Base-by-base conservation (phyloP, 2,113 vertebrate species). In the Cnemophilus loriae region DNA sequence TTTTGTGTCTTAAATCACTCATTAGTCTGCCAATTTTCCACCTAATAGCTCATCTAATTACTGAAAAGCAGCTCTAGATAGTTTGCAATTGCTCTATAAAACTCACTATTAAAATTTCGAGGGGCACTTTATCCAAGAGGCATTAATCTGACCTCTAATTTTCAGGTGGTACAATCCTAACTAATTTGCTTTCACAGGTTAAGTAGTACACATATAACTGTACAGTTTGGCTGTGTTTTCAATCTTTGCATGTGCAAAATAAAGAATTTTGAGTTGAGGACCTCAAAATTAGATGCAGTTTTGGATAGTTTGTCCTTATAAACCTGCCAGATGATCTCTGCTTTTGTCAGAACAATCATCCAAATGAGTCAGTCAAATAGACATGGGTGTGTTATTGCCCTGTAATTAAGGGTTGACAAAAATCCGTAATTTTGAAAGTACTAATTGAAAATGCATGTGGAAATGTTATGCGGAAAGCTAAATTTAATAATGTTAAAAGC, bases 351-450 rank as follows among this genome's bases (percentile, higher is more conserved):
- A 96, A 71, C 82, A 97, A 97, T 97, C 83, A 97, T 89, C 91
- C 64, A 96, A 96, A 97, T 86, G 89, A 97, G 87, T 94, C 95
- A 96, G 89, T 94, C 95, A 96, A 96, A 93, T 81, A 96, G 95
- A 92, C 63, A 96, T 86, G 89, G 74, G 77, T 93, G 94, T 97
- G 85, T 95, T 96, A 94, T 94, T 95, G 46, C 55, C 74, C 91
- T 96, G 78, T 92, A 95, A 95, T 97, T 96, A 94, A 61, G 91
- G 84, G 57, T 67, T 95, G 93, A 95, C 93, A 97, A 97, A 97
- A 97, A 97, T 97, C 91, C 96, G 92, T 96, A 96, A 95, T 97
- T 97, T 98, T 95, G 85, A 96, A 97, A 97, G 93, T 97, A 97
- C 97, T 97, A 96, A 98, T 95, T 97, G 95, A 97, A 96, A 96